Evolutionary conservation across 30 jellyfish, hydroid and myxozoan species (phyloP).

Genomic region (Aurelia coerulea): DNA sequence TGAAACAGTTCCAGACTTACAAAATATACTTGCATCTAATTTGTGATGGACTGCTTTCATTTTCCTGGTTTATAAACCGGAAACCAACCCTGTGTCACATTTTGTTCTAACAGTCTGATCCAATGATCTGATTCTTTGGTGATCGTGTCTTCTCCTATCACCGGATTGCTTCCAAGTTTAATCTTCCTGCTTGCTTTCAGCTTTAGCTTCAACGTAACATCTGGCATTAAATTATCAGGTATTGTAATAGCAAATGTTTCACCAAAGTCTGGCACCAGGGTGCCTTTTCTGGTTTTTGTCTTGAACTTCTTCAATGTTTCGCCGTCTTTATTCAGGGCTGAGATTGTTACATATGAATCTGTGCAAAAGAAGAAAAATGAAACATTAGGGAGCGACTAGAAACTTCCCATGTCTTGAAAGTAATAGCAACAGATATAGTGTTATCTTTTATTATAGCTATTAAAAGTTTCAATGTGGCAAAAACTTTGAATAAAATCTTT

Average conservation of each 20-base stretch:
- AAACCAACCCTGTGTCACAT: conserved; percentile 77
- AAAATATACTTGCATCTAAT: no score
- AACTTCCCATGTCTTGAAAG: no score
- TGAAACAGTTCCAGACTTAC: no score
- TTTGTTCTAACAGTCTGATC: conserved; percentile 69
- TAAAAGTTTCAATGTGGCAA: no score
- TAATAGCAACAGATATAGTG: no score
- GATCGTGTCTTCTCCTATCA: conserved; percentile 65
- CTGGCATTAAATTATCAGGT: conserved; percentile 90
- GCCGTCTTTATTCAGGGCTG: conserved; percentile 73
- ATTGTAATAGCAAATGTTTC: conserved; percentile 46
- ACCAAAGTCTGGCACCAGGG: conserved; percentile 79
- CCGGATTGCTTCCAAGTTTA: conserved; percentile 45
- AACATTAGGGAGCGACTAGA: no score
- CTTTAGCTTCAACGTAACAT: conserved; percentile 55
- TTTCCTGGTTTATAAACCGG: conserved; percentile 71
- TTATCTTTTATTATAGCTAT: no score
- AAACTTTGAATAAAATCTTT: no score
- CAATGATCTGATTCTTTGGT: conserved; percentile 73
- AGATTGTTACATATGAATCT: conserved; percentile 86
- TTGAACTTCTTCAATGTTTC: conserved; percentile 68
- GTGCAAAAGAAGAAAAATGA: not conserved
- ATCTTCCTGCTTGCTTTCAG: conserved; percentile 59
- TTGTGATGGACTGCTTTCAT: not conserved
- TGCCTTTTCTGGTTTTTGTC: conserved; percentile 71